phyloP scores from a whole-genome alignment of 2,797 vertebrate species.

The Myripristis jacobus region DNA sequence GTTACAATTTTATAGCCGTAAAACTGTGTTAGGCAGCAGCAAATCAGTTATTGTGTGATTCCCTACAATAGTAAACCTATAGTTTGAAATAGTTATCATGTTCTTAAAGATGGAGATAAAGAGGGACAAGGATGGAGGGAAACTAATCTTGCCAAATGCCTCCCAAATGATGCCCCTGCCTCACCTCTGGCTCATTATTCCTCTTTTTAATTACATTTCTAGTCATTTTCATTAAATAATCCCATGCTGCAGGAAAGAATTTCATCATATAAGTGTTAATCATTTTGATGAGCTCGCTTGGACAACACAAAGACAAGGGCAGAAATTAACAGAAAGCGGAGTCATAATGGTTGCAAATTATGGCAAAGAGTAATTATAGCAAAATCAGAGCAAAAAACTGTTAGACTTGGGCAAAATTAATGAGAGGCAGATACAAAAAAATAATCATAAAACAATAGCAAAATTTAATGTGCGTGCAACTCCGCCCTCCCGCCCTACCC shows the following conservation, averaged over 20 bases:
- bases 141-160: no score
- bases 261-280: conserved; percentile 57
- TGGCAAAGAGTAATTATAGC: conserved; percentile 27
- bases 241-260: conserved; percentile 34
- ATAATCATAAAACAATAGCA: no score
- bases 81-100: conserved; percentile 9
- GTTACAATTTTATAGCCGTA: no score
- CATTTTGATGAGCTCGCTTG: conserved; percentile 7
- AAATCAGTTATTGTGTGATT: no score
- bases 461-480: background rate
- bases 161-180: no score
- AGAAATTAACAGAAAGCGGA: conserved; percentile 23
- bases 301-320: conserved; percentile 19
- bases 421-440: background rate
- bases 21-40: no score
- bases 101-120: conserved; percentile 14
- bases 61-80: no score
- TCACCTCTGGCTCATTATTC: no score
- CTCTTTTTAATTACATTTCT: conserved; percentile 30
- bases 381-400: conserved; percentile 18
- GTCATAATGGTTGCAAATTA: conserved; percentile 15
- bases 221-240: conserved; percentile 22
- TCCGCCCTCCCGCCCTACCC: no score
- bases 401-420: conserved; percentile 10
- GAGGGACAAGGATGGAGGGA: conserved; percentile 8